Percentiles rank a stretch among this genome's conserved stretches.
Conservation (phyloP, 2,113 vertebrate species). For the Hydrolagus affinis region DNA sequence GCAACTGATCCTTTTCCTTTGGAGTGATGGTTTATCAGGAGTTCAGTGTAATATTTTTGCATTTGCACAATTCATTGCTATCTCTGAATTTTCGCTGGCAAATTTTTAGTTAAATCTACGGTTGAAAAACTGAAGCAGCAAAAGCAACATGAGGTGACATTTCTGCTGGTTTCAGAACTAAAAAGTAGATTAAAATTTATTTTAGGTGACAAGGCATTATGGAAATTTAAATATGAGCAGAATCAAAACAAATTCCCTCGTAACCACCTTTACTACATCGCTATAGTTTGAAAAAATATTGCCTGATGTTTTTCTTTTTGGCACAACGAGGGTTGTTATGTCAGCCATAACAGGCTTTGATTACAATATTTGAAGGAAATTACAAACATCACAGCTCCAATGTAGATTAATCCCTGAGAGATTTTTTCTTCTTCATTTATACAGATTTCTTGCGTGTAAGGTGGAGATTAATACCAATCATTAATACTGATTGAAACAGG, state of each 20-base stretch:
- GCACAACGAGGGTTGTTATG: background rate
- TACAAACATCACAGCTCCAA: background rate
- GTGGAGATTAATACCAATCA: background rate
- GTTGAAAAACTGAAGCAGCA: background rate
- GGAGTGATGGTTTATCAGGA: too few relatives aligned
- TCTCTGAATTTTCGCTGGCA: background rate
- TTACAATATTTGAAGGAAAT: background rate
- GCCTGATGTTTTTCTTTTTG: too few relatives aligned
- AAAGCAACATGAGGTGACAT: background rate
- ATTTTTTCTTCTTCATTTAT: background rate
- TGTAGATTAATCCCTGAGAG: constrained; percentile 7
- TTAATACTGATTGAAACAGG: background rate
- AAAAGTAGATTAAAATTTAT: background rate
- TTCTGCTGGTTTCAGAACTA: background rate
- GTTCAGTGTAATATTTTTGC: too few relatives aligned
- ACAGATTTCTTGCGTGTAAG: background rate
- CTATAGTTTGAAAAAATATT: background rate
- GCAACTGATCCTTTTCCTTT: too few relatives aligned
- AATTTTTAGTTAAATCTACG: background rate
- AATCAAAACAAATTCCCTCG: too few relatives aligned
- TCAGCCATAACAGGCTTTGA: background rate
- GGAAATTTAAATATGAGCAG: too few relatives aligned
- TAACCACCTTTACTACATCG: background rate
- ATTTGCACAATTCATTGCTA: background rate
- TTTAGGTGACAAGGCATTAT: too few relatives aligned